Conservation (phyloP, 2,888 invertebrate genomes). For the Sussaba pulchella region DNA sequence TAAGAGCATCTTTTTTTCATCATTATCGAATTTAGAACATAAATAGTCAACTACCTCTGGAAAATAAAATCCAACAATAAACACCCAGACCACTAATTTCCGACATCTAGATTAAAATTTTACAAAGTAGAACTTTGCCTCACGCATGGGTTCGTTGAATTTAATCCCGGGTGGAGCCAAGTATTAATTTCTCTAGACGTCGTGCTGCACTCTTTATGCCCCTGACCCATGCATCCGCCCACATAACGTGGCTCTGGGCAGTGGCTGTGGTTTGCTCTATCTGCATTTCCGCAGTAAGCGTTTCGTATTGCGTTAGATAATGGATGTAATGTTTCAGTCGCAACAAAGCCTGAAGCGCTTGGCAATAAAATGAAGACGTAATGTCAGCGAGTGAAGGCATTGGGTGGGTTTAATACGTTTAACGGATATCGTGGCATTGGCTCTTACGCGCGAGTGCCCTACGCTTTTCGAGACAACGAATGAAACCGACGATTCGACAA, state of each 20-base stretch:
- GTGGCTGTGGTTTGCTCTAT: conserved; percentile 52
- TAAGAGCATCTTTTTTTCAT: too few species aligned
- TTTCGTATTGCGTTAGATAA: conserved; percentile 1
- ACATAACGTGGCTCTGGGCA: conserved; percentile 13
- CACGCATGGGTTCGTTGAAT: too few species aligned
- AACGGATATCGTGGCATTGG: too few species aligned
- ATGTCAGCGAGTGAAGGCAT: not conserved
- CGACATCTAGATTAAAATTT: too few species aligned
- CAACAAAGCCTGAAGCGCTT: conserved; percentile 1
- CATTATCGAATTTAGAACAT: too few species aligned
- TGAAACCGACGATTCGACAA: conserved; percentile 10
- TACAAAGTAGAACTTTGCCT: too few species aligned
- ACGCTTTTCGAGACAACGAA: conserved; percentile 1
- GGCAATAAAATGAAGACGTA: conserved; percentile 1
- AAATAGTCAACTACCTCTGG: too few species aligned
- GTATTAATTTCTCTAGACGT: conserved; percentile 35
- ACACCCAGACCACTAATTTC: too few species aligned
- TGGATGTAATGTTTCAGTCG: not conserved
- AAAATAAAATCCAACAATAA: too few species aligned
- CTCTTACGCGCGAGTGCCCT: conserved; percentile 3
- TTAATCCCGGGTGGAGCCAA: conserved; percentile 13
- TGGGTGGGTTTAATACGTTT: too few species aligned
- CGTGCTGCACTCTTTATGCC: conserved; percentile 9
- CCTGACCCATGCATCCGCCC: too few species aligned
- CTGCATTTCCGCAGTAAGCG: conserved; percentile 38